Conservation (phyloP, 2,113 vertebrate species). For the Dipodomys ordii region DNA sequence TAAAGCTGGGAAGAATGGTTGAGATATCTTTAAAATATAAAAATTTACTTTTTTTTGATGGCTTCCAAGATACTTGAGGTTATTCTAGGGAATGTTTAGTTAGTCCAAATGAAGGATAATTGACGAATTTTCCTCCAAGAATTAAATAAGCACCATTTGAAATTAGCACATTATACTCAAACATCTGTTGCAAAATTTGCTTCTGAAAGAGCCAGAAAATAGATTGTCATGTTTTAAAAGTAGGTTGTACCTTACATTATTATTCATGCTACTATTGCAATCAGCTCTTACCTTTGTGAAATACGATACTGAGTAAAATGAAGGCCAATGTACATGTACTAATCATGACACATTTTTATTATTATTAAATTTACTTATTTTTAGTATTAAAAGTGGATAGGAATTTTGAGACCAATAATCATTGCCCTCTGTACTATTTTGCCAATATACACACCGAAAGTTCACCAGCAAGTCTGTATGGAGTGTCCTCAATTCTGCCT, state of each 20-base stretch:
- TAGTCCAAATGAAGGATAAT: conserved; percentile 31
- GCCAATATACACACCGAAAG: not conserved
- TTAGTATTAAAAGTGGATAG: not conserved
- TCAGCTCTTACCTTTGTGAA: conserved; percentile 17
- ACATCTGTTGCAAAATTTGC: conserved; percentile 64
- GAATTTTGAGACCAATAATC: not conserved
- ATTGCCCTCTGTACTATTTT: not conserved
- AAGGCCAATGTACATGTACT: not conserved
- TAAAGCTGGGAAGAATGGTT: not conserved
- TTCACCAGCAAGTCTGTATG: not conserved
- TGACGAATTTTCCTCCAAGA: conserved; percentile 40
- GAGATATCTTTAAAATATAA: not conserved
- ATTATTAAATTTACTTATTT: not conserved
- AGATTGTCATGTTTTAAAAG: conserved; percentile 27
- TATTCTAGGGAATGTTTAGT: conserved; percentile 5
- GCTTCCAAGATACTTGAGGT: not conserved
- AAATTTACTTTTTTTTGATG: not conserved
- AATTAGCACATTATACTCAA: conserved; percentile 62
- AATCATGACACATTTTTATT: not conserved
- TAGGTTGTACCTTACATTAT: conserved; percentile 20
- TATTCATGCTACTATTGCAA: not conserved
- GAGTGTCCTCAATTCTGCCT: not conserved
- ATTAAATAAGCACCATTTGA: conserved; percentile 60
- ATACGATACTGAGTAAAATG: conserved; percentile 18
- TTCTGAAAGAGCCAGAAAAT: conserved; percentile 45